A percentile compares a stretch with the other conserved stretches of the same genome.
Evolutionary conservation across 2,888 invertebrate species (phyloP).

Genomic region (Drosophila limbata): DNA sequence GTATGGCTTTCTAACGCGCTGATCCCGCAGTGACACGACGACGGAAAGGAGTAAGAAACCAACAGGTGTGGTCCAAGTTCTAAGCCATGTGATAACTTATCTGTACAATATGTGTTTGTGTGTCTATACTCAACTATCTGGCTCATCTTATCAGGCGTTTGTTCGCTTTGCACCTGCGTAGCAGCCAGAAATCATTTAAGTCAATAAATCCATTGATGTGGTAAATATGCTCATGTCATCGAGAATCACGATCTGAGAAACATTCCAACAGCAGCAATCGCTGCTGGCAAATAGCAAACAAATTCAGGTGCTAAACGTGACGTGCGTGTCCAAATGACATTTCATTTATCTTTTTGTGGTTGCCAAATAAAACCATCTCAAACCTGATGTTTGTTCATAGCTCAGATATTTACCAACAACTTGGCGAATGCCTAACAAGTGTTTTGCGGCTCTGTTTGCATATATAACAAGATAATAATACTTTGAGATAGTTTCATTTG

Average conservation of each 20-base stretch:
- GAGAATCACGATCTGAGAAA: slow-evolving; percentile 63
- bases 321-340: slow-evolving; percentile 74
- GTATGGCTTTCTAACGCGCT: slow-evolving; percentile 66
- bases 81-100: slow-evolving; percentile 14
- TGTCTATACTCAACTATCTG: slow-evolving; percentile 20
- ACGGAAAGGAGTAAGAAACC: slow-evolving; percentile 37
- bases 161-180: slow-evolving; percentile 46
- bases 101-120: neutral
- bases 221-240: slow-evolving; percentile 73
- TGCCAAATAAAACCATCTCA: slow-evolving; percentile 17
- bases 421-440: slow-evolving; percentile 67
- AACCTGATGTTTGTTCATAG: slow-evolving; percentile 56
- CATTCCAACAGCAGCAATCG: slow-evolving; percentile 31
- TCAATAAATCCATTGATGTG: slow-evolving; percentile 60
- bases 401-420: slow-evolving; percentile 52
- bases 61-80: slow-evolving; percentile 53
- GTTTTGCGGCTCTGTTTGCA: slow-evolving; percentile 56
- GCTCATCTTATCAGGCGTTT: slow-evolving; percentile 23
- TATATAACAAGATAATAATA: slow-evolving; percentile 16
- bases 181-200: slow-evolving; percentile 1
- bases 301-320: slow-evolving; percentile 70
- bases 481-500: slow-evolving; percentile 22
- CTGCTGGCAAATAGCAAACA: slow-evolving; percentile 44
- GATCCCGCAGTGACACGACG: slow-evolving; percentile 43
- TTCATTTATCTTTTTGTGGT: slow-evolving; percentile 59